Conservation (phyloP, 2,113 vertebrate species). For the Nesogale talazaci region DNA sequence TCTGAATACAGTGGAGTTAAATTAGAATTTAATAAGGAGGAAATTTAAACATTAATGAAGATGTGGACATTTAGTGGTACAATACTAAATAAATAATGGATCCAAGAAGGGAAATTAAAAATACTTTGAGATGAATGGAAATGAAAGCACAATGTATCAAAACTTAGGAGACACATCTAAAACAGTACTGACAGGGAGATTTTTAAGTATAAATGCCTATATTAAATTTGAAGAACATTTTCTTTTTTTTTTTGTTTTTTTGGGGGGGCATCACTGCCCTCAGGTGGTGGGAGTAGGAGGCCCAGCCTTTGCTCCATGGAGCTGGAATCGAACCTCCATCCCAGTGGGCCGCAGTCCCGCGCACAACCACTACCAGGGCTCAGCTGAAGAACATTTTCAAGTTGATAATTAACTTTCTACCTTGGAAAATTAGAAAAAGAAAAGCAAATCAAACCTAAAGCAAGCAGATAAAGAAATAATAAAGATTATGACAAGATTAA, state of each 20-base stretch:
- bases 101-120: constrained; percentile 43
- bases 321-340: too few relatives aligned
- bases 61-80: constrained; percentile 15
- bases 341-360: too few relatives aligned
- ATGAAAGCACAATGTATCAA: background rate
- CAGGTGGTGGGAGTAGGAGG: too few relatives aligned
- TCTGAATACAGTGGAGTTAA: constrained; percentile 26
- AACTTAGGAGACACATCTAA: background rate
- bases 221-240: background rate
- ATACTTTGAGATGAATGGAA: constrained; percentile 2
- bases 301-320: too few relatives aligned
- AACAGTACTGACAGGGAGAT: background rate
- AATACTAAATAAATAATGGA: background rate
- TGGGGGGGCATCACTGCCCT: too few relatives aligned
- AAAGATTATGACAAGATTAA: too few relatives aligned
- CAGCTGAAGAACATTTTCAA: constrained; percentile 1
- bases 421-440: constrained; percentile 5
- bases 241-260: too few relatives aligned
- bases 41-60: constrained; percentile 39
- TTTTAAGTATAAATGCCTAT: background rate
- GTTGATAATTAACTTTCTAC: background rate
- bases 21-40: constrained; percentile 21
- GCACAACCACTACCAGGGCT: too few relatives aligned
- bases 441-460: background rate
- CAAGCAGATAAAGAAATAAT: background rate